phyloP scores from a whole-genome alignment of 1,140 invertebrate genomes.

The Aphidius ervi region DNA sequence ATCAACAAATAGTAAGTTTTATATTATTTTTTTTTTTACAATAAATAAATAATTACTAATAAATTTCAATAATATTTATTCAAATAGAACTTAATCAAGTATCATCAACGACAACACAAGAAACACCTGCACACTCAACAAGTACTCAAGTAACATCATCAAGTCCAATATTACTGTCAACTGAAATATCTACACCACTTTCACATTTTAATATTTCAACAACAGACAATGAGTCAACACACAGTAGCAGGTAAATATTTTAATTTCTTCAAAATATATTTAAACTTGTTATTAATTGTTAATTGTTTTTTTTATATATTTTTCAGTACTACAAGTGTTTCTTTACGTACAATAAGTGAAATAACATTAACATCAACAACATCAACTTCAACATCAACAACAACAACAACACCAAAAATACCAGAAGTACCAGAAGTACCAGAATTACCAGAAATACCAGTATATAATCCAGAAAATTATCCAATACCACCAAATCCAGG shows the following conservation, averaged over 20 bases:
- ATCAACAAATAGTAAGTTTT: conserved; percentile 52
- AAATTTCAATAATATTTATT: neutral
- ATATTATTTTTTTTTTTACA: conserved; percentile 16
- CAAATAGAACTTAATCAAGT: conserved; percentile 44
- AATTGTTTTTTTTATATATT: neutral
- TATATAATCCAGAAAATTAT: conserved; percentile 38
- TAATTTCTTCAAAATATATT: neutral
- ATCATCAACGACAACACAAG: conserved; percentile 44
- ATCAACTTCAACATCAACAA: conserved; percentile 37
- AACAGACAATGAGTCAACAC: conserved; percentile 40
- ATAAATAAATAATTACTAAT: neutral
- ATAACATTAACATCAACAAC: conserved; percentile 37
- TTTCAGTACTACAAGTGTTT: conserved; percentile 31
- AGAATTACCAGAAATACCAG: conserved; percentile 45
- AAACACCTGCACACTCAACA: conserved; percentile 42
- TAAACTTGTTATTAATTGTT: too few relatives aligned
- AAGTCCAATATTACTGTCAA: conserved; percentile 35
- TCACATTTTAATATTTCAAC: conserved; percentile 45
- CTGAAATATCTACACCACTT: conserved; percentile 39
- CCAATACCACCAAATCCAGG: conserved; percentile 39
- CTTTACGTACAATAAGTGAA: conserved; percentile 36
- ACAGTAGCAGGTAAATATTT: conserved; percentile 36
- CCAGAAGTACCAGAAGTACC: conserved; percentile 42
- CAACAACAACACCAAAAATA: conserved; percentile 44
- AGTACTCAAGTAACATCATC: conserved; percentile 39